phyloP scores from a whole-genome alignment of 1,140 invertebrate genomes.

The Megalonaias nervosa region DNA sequence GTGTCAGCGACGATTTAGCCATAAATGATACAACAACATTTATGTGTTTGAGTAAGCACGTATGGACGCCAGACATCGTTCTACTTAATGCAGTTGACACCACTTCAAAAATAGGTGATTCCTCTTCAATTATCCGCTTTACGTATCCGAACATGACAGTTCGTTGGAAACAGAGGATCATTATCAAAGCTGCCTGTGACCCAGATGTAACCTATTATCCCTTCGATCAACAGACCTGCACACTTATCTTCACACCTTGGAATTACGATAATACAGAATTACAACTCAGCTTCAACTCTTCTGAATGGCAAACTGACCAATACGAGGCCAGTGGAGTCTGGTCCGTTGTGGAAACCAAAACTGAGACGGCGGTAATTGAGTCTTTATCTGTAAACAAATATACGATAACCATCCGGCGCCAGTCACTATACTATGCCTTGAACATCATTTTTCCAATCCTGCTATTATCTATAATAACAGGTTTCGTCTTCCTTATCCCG shows the following conservation, averaged over 20 bases:
- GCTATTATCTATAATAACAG: conserved; percentile 6
- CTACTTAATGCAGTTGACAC: conserved; percentile 12
- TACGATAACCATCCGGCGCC: conserved; percentile 6
- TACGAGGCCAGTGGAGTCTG: conserved; percentile 32
- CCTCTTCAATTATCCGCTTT: conserved; percentile 13
- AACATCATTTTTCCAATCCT: conserved; percentile 23
- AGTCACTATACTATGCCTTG: conserved; percentile 10
- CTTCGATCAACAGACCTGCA: conserved; percentile 26
- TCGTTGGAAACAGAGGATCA: conserved; percentile 15
- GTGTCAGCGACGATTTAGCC: conserved; percentile 5
- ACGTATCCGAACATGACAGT: conserved; percentile 6
- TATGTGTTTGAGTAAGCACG: not conserved
- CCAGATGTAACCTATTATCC: conserved; percentile 27
- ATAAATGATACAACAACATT: conserved; percentile 8
- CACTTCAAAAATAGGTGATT: conserved; percentile 1
- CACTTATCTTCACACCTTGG: conserved; percentile 7
- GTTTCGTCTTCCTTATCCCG: conserved; percentile 29
- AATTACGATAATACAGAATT: conserved; percentile 14
- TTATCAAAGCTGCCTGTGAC: conserved; percentile 25
- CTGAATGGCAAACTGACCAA: conserved; percentile 13
- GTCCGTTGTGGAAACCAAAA: conserved; percentile 21
- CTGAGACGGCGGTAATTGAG: not conserved
- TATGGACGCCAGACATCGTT: conserved; percentile 20
- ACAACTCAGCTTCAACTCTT: not conserved
- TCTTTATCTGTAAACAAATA: conserved; percentile 11